phyloP scores from a whole-genome alignment of 2,797 vertebrate species.

The Halcyon smyrnensis region DNA sequence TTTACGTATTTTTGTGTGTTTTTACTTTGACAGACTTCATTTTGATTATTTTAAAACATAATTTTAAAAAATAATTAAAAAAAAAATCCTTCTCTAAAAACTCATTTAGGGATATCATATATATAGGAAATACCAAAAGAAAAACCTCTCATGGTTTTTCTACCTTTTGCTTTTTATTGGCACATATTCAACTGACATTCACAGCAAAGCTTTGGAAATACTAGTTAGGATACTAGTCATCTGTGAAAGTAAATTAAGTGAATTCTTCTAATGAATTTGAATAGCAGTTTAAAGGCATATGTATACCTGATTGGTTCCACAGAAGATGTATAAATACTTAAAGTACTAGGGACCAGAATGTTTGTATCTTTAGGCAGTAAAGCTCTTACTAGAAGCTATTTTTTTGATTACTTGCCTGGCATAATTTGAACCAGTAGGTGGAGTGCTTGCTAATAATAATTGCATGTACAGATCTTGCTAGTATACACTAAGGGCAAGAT shows the following conservation, averaged over 20 bases:
- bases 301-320: not conserved
- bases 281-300: not conserved
- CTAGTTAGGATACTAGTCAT: not conserved
- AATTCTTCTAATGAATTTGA: conserved; percentile 22
- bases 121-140: not conserved
- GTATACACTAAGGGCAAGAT: conserved; percentile 71
- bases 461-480: conserved; percentile 68
- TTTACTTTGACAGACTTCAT: not conserved
- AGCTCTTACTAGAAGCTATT: not conserved
- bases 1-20: conserved; percentile 22
- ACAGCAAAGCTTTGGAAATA: not conserved
- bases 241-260: conserved; percentile 1
- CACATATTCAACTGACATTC: not conserved
- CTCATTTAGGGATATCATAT: not conserved
- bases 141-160: not conserved
- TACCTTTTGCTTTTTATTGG: not conserved
- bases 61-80: not conserved
- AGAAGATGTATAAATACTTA: conserved; percentile 15
- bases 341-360: not conserved
- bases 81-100: not conserved
- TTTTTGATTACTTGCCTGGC: conserved; percentile 68
- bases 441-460: conserved; percentile 87
- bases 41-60: not conserved
- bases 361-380: conserved; percentile 15
- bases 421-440: conserved; percentile 85